phyloP scores from a whole-genome alignment of 1,140 invertebrate genomes.

The Coelopa frigida region DNA sequence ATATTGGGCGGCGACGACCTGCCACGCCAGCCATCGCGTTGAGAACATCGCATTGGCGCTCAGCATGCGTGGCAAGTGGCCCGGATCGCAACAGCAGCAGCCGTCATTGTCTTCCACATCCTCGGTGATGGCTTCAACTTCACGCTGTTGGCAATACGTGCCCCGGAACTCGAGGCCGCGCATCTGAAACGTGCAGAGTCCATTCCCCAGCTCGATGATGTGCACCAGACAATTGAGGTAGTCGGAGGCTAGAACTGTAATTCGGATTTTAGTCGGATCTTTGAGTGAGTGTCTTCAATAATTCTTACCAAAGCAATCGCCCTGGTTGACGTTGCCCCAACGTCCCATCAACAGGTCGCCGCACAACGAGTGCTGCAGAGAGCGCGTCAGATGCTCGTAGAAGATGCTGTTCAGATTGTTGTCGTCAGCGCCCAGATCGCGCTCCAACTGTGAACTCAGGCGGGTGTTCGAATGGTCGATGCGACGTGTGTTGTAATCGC shows the following conservation, averaged over 20 bases:
- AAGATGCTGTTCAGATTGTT: constrained; percentile 99
- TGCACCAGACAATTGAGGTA: constrained; percentile 97
- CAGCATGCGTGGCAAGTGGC: constrained; percentile 83
- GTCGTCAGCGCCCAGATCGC: constrained; percentile 93
- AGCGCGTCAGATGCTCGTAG: constrained; percentile 96
- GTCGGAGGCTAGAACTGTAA: constrained; percentile 84
- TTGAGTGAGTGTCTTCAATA: not conserved
- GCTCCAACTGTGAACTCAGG: constrained; percentile 88
- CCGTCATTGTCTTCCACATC: constrained; percentile 89
- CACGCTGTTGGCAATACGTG: constrained; percentile 97
- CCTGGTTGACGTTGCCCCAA: constrained; percentile 87
- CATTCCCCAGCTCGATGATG: constrained; percentile 97
- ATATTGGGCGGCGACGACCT: constrained; percentile 89
- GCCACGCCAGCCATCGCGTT: constrained; percentile 97
- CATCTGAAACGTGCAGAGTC: constrained; percentile 96
- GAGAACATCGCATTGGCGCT: constrained; percentile 93
- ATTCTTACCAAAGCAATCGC: constrained; percentile 78
- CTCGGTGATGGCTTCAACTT: constrained; percentile 96
- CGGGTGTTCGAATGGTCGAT: constrained; percentile 97
- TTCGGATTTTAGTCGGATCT: not conserved
- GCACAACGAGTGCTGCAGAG: constrained; percentile 90
- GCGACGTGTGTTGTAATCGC: constrained; percentile 94
- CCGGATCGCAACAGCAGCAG: constrained; percentile 85
- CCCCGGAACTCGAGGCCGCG: constrained; percentile 95
- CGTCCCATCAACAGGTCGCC: constrained; percentile 89